Conservation (phyloP, 2,888 invertebrate species). For the Drepanosiphum platanoidis region DNA sequence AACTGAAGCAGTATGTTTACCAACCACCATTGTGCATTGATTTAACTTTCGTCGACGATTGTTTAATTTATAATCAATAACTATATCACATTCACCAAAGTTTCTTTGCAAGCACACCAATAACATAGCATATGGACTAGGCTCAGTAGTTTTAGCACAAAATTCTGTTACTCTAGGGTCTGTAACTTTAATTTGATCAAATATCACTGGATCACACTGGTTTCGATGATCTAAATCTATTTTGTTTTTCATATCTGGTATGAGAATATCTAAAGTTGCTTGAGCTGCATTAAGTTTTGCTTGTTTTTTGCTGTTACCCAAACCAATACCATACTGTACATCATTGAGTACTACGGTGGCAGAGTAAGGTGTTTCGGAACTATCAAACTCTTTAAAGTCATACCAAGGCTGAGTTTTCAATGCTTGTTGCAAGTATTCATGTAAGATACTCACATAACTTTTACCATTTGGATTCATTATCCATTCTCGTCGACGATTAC, state of each 20-base stretch:
- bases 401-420: slow-evolving; percentile 93
- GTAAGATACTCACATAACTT: slow-evolving; percentile 93
- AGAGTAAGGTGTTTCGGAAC: slow-evolving; percentile 91
- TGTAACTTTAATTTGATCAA: slow-evolving; percentile 91
- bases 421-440: slow-evolving; percentile 96
- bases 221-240: slow-evolving; percentile 72
- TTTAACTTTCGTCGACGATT: slow-evolving; percentile 90
- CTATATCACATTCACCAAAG: slow-evolving; percentile 88
- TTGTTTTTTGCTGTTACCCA: slow-evolving; percentile 93
- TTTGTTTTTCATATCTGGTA: slow-evolving; percentile 90
- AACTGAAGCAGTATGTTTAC: slow-evolving; percentile 89
- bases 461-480: slow-evolving; percentile 98
- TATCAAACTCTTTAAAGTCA: slow-evolving; percentile 90
- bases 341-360: slow-evolving; percentile 92
- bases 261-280: slow-evolving; percentile 87
- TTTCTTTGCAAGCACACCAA: slow-evolving; percentile 92
- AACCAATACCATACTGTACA: slow-evolving; percentile 93
- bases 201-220: slow-evolving; percentile 67
- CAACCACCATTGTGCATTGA: slow-evolving; percentile 93
- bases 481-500: slow-evolving; percentile 76
- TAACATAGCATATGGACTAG: slow-evolving; percentile 92
- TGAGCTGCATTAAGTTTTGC: slow-evolving; percentile 95
- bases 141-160: slow-evolving; percentile 95
- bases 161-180: slow-evolving; percentile 95
- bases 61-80: slow-evolving; percentile 86